A percentile compares a stretch with the other conserved stretches of the same genome.
Conservation (phyloP, 2,113 vertebrate genomes). For the Galbula dea region DNA sequence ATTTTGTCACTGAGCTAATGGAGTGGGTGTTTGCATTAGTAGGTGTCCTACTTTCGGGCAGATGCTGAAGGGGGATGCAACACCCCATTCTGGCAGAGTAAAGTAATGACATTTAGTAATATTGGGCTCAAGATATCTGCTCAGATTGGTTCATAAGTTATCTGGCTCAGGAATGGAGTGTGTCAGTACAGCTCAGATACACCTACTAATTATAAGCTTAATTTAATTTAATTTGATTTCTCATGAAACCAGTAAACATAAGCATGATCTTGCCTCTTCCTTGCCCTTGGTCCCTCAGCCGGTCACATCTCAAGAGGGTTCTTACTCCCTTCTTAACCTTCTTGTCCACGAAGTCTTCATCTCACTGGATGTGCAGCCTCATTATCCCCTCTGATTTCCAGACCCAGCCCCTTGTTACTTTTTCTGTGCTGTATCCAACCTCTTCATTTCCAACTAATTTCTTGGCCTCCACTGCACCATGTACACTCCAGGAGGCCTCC, state of each 20-base stretch:
- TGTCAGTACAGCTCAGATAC: neutral
- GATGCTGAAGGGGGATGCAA: neutral
- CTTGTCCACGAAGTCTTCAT: neutral
- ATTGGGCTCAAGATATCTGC: neutral
- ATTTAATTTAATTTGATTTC: neutral
- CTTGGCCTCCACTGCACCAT: accelerated
- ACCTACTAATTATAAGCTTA: neutral
- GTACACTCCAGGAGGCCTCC: too few species aligned
- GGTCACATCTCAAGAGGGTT: neutral
- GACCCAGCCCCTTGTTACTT: neutral
- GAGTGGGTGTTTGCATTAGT: neutral
- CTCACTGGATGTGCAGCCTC: neutral
- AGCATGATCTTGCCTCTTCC: neutral
- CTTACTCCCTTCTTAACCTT: neutral
- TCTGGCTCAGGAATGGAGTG: neutral
- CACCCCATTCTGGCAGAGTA: neutral
- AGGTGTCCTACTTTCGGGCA: neutral
- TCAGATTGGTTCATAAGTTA: neutral
- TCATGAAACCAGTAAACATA: neutral
- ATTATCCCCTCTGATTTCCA: neutral
- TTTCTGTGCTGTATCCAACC: neutral
- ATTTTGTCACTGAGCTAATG: neutral
- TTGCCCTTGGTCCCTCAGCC: neutral
- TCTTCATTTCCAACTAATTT: neutral
- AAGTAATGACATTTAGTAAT: neutral